Evolutionary conservation across 2,888 invertebrate genomes (phyloP).

Genomic region (Perithous albicinctus): DNA sequence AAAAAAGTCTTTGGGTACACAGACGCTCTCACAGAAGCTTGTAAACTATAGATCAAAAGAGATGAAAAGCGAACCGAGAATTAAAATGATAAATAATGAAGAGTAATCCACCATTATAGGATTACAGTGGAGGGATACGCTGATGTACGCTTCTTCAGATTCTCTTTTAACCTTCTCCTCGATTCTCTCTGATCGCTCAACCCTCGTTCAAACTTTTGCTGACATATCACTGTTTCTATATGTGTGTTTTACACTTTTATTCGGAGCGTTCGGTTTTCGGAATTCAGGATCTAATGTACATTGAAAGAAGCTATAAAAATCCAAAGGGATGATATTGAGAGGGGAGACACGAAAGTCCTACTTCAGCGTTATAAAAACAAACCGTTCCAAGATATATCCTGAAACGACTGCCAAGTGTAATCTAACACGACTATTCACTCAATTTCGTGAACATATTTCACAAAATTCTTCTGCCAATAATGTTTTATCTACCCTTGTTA

Average conservation of each 20-base stretch:
- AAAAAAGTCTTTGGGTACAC: no score
- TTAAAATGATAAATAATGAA: conserved; percentile 77
- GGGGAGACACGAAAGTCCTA: not conserved
- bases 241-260: not conserved
- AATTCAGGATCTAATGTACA: not conserved
- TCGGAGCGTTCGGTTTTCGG: not conserved
- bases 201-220: not conserved
- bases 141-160: not conserved
- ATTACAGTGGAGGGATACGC: not conserved
- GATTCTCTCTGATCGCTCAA: not conserved
- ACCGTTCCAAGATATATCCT: not conserved
- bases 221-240: not conserved
- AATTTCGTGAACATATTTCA: no score
- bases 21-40: no score
- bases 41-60: no score
- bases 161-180: not conserved
- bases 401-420: not conserved
- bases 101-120: conserved; percentile 4
- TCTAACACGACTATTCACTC: no score
- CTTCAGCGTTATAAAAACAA: not conserved
- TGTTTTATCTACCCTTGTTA: no score
- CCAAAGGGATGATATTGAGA: not conserved
- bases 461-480: no score
- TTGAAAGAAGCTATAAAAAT: not conserved
- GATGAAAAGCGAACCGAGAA: conserved; percentile 69